phyloP scores from a whole-genome alignment of 1,140 invertebrate genomes.

The Cyclina sinensis region DNA sequence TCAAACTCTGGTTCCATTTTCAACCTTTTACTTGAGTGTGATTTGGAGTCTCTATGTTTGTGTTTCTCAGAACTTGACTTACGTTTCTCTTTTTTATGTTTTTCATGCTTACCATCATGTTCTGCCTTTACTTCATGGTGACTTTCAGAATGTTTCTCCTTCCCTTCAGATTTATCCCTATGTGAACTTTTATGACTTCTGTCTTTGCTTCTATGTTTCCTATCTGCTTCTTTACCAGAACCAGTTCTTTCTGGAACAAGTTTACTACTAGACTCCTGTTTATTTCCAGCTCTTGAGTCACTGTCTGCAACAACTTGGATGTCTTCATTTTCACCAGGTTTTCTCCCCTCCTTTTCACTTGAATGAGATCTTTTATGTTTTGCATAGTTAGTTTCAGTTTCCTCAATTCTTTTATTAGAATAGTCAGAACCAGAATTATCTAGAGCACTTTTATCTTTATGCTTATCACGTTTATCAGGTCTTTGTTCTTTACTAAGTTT shows the following conservation, averaged over 20 bases:
- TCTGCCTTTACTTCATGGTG: not conserved
- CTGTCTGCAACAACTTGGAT: slow-evolving; percentile 1
- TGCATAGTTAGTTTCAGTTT: not conserved
- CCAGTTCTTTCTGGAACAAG: not conserved
- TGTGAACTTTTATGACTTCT: slow-evolving; percentile 10
- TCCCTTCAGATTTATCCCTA: slow-evolving; percentile 2
- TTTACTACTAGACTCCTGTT: not conserved
- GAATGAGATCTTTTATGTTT: slow-evolving; percentile 40
- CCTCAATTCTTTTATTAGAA: slow-evolving; percentile 37
- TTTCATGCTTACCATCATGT: not conserved
- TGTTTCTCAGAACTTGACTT: slow-evolving; percentile 60
- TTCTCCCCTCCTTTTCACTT: not conserved
- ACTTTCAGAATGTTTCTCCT: not conserved
- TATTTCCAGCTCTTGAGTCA: not conserved
- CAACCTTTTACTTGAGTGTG: slow-evolving; percentile 66
- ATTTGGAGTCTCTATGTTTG: slow-evolving; percentile 67
- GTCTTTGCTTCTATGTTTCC: slow-evolving; percentile 13
- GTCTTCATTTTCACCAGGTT: slow-evolving; percentile 4
- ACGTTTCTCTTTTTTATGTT: slow-evolving; percentile 34
- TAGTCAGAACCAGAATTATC: not conserved
- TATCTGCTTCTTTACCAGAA: not conserved
- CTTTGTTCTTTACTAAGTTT: slow-evolving; percentile 3
- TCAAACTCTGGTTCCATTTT: slow-evolving; percentile 56
- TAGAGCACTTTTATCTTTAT: not conserved
- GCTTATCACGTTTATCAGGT: slow-evolving; percentile 4